A percentile compares a stretch with the other conserved stretches of the same genome.
Conservation (phyloP, 2,888 invertebrate genomes). For the Adineta ricciae region DNA sequence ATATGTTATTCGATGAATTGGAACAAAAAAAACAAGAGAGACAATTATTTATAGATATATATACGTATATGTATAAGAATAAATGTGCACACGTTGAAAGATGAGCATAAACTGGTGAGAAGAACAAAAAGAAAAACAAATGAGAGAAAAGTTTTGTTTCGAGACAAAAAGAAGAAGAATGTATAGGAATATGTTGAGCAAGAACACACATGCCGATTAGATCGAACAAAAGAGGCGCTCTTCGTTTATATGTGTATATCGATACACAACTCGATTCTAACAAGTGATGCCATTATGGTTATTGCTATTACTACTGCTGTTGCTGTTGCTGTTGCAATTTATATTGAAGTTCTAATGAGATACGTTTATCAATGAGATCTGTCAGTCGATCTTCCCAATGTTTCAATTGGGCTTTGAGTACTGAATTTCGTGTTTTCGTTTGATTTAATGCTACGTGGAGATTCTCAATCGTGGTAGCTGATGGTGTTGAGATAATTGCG, state of each 20-base stretch:
- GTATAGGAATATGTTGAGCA: background rate
- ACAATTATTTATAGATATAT: background rate
- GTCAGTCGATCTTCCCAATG: slow-evolving; percentile 14
- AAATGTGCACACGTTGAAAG: background rate
- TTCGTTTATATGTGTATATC: background rate
- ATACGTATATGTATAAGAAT: background rate
- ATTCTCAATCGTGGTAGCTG: background rate
- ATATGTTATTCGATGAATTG: background rate
- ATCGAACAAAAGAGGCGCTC: background rate
- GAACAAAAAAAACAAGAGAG: background rate
- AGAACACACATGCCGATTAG: background rate
- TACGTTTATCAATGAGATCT: slow-evolving; percentile 11
- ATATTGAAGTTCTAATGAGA: slow-evolving; percentile 8
- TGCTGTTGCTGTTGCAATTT: background rate
- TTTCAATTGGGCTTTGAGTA: slow-evolving; percentile 9
- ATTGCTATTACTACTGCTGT: background rate
- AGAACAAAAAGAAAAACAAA: background rate
- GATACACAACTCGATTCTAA: background rate
- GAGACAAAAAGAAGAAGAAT: background rate
- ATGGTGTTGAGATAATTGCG: background rate
- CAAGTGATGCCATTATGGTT: background rate
- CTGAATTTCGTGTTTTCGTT: background rate
- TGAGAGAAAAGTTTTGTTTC: background rate
- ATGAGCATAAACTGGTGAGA: background rate
- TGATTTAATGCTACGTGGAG: slow-evolving; percentile 6